These are phyloP conservation scores for Amblyraja radiata DNA, from an alignment of 2,797 vertebrate species.

Conservation along the genomic window DNA sequence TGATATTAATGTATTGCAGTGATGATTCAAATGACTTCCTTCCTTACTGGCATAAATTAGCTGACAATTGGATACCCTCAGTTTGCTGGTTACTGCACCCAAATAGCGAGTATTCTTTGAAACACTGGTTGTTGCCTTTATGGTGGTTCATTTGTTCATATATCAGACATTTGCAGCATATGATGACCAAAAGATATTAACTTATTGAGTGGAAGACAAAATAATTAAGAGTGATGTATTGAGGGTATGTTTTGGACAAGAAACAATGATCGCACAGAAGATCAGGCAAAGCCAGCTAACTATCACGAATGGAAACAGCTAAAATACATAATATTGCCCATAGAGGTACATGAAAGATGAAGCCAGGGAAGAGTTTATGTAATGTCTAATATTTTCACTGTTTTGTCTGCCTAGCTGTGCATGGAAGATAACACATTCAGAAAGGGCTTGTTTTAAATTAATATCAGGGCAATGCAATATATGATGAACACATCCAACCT, in stretches of 20 bases:
- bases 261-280: not conserved
- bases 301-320: constrained; percentile 15
- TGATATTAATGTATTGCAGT: no score
- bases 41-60: not conserved
- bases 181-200: not conserved
- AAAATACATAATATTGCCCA: not conserved
- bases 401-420: not conserved
- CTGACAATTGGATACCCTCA: not conserved
- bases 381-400: constrained; percentile 19
- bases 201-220: not conserved
- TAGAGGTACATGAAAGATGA: constrained; percentile 1
- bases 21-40: not conserved
- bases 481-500: not conserved
- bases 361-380: constrained; percentile 1
- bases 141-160: not conserved
- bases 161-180: not conserved
- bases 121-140: not conserved
- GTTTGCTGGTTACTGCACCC: not conserved
- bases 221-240: not conserved
- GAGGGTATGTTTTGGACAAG: not conserved
- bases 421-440: constrained; percentile 14
- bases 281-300: not conserved
- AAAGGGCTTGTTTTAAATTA: constrained; percentile 17
- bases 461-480: not conserved
- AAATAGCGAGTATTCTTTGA: not conserved